Base-by-base conservation (phyloP, 2,797 vertebrate genomes). In the Acestrorhynchus altus region DNA sequence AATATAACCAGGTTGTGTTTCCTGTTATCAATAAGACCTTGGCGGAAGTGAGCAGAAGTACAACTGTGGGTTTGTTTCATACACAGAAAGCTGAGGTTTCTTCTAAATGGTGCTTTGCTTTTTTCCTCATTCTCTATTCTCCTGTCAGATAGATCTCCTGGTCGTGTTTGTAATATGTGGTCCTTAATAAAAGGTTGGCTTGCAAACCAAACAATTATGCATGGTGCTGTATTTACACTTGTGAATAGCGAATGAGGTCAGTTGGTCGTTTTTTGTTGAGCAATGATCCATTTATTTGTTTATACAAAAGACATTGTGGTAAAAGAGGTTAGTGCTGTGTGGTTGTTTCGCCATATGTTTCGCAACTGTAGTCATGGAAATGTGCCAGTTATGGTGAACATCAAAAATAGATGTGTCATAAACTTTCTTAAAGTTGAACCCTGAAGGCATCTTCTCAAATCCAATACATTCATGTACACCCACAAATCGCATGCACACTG, bases 401-500 rank as follows among this genome's bases (percentile, higher is more conserved):
- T 54, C 18, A 44, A 12, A 72, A 72, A 61, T 35, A 44, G 18
- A 40, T 13, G 10, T 28, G 22, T 54, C 35, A 11, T 13, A 64
- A 77, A 39, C 15, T 44, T 74, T n/a, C 31, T 31, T 16, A 35
- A 47, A 77, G 28, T 75, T 57, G 7, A 44, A 56, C 40, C 35
- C 22, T 39, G 9, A 12, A 22, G 51, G 5, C 10, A 39, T 57
- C 39, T 20, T 8, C 42, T 65, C 39, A 65, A 54, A 57, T 61
- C 47, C 2, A 47, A 68, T 42, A 57, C 57, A 51, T 57, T 28
- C 46, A 52, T 31, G 40, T 22, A 59, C 71, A 61, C 65, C 51
- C 40, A 60, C 64, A 66, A 49, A 31, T 26, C 59, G 68, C 44
- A 66, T 39, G 57, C 39, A 83, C 84, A 51, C 31, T 65, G 52